Evolutionary conservation across 2,113 vertebrate genomes (phyloP).

Genomic region (Lanius ludovicianus): DNA sequence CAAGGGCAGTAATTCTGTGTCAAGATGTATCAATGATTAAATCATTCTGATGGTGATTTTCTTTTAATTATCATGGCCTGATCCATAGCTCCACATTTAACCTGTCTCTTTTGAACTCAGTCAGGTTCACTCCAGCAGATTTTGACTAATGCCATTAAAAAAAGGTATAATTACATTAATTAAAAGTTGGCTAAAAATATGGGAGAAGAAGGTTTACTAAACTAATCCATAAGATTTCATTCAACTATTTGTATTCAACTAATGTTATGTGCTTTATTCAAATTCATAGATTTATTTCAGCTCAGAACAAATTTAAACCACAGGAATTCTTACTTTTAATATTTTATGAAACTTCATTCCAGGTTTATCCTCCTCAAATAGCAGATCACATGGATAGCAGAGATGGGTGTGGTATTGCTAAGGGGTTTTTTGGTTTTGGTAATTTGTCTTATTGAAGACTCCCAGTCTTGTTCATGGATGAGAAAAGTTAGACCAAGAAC

Average conservation of each 20-base stretch:
- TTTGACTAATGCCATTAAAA: background rate
- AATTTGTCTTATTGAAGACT: background rate
- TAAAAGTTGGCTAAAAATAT: background rate
- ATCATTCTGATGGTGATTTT: constrained; percentile 28
- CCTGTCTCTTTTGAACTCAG: background rate
- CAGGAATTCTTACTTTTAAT: background rate
- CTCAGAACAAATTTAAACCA: background rate
- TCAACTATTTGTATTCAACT: background rate
- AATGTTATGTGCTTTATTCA: background rate
- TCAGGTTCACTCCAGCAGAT: background rate
- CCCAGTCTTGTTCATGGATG: background rate
- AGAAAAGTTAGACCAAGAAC: background rate
- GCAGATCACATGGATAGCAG: background rate
- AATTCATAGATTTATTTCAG: background rate
- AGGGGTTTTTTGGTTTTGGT: background rate
- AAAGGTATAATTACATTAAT: background rate
- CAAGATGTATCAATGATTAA: background rate
- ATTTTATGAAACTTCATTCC: background rate
- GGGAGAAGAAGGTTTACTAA: background rate
- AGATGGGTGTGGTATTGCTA: background rate
- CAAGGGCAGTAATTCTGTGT: constrained; percentile 17
- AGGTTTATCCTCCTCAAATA: background rate
- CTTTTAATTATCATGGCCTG: constrained; percentile 17
- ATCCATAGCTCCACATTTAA: background rate
- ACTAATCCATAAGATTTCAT: background rate